Base-by-base conservation (phyloP, 2,888 invertebrate species). In the Polietes domitor region DNA sequence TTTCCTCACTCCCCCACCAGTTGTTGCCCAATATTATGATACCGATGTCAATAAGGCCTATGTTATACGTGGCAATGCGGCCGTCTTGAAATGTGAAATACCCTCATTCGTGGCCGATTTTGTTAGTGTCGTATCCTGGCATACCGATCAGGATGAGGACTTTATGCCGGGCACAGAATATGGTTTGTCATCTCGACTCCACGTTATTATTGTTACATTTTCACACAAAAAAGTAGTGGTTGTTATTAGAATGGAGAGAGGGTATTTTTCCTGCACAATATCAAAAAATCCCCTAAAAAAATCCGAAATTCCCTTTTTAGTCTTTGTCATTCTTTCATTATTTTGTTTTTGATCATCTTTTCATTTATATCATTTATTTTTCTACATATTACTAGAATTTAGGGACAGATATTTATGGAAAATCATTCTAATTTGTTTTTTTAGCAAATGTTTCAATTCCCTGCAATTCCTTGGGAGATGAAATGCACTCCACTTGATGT, bases 51-150 rank as follows among this genome's bases (percentile, higher is more conserved):
- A 97, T 93, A 96, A 97, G 93, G 97, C 97, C 91, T 97, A 97
- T 92, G 97, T 97, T 65, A 97, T 97, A 89, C 94, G 96, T 87
- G 97, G 97, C 79, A 97, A 97, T 92, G 95, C 96, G 50, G 97
- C 97, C 15, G 96, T 97, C 82, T 93, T 97, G 88, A 97, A 97
- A 93, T 97, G 97, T 93, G 96, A 96, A 89, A 96, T 97, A 88
- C 98, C 98, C 50, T 97, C 97, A 77, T 98, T 97, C 93, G 97
- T 98, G 83, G 97, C 97, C 86, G 98, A 98, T 93, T 98, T 98
- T 93, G 97, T 98, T 86, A 94, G 94, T 89, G 97, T 98, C 87
- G 94, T 96, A 61, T 96, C 96, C 41, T 97, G 97, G 97, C 96
- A 96, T 88, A 96, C 96, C 86, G 96, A 97, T 92, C 89, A 89